Percentiles rank a stretch among this genome's conserved stretches.
Conservation (phyloP, 2,888 invertebrate genomes). For the Spicauda simplicius region DNA sequence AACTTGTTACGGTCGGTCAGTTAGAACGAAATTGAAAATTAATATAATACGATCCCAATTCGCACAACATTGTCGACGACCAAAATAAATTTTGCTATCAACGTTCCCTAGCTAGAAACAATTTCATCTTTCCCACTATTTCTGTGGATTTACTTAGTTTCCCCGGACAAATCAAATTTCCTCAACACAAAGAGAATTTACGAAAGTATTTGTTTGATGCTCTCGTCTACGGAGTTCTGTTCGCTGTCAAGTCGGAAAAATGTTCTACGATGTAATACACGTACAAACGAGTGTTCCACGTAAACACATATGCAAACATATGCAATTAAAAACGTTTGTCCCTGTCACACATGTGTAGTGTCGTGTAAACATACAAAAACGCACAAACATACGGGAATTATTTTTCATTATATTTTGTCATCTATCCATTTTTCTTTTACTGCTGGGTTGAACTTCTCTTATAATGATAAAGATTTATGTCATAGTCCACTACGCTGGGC, state of each 20-base stretch:
- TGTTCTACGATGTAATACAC: not conserved
- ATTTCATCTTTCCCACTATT: constrained; percentile 40
- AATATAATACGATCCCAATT: constrained; percentile 2
- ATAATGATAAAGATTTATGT: no score
- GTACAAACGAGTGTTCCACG: no score
- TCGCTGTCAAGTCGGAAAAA: constrained; percentile 22
- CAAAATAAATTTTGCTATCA: constrained; percentile 13
- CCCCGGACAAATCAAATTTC: constrained; percentile 47
- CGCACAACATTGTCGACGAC: constrained; percentile 6
- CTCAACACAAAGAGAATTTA: constrained; percentile 36
- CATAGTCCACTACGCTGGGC: no score
- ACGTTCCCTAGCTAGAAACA: constrained; percentile 16
- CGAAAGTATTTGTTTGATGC: constrained; percentile 34
- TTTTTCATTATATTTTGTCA: no score
- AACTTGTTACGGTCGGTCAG: not conserved
- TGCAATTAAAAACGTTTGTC: no score
- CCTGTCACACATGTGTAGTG: no score
- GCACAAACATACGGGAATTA: no score
- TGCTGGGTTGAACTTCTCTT: no score
- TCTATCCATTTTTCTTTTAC: no score
- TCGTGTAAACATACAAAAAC: no score
- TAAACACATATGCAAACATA: no score
- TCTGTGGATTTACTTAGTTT: constrained; percentile 45
- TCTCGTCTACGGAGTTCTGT: constrained; percentile 20
- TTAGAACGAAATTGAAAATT: not conserved